phyloP scores from a whole-genome alignment of 2,113 vertebrate species.

The Dicaeum eximium region DNA sequence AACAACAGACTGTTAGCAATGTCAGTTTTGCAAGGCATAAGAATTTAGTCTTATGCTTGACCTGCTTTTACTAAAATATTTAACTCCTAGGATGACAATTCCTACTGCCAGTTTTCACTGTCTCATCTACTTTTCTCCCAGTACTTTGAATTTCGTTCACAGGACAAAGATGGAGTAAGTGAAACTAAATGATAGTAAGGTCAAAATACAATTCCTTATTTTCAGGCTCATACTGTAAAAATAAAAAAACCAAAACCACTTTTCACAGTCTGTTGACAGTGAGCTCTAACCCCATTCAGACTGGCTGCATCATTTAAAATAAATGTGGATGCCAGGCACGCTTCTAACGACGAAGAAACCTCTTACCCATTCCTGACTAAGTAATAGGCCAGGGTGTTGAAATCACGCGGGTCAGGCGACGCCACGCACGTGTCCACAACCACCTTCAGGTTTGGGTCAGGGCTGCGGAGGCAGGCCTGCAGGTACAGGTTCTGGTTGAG shows the following conservation, averaged over 20 bases:
- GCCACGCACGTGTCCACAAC: slow-evolving; percentile 75
- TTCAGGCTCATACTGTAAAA: neutral
- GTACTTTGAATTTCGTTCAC: neutral
- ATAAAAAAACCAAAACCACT: neutral
- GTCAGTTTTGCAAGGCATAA: neutral
- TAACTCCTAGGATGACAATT: neutral
- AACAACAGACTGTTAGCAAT: neutral
- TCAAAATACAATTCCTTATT: neutral
- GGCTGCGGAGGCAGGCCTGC: slow-evolving; percentile 58
- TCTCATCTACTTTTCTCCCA: neutral
- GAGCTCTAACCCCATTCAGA: neutral
- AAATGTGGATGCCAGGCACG: neutral
- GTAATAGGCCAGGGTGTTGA: slow-evolving; percentile 49
- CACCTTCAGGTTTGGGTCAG: slow-evolving; percentile 52
- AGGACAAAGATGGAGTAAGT: neutral
- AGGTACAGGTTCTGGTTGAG: slow-evolving; percentile 70
- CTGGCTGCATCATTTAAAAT: neutral
- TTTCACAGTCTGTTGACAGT: neutral
- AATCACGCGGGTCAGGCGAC: slow-evolving; percentile 54
- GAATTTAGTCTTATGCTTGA: neutral
- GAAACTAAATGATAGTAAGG: neutral
- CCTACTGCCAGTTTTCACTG: neutral
- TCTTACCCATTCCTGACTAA: slow-evolving; percentile 73
- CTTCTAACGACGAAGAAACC: neutral
- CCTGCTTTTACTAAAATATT: neutral